Evolutionary conservation across 1,140 invertebrate genomes (phyloP), one percentile per base, ranked within the genome.

Genomic region (Leptopilina boulardi): DNA sequence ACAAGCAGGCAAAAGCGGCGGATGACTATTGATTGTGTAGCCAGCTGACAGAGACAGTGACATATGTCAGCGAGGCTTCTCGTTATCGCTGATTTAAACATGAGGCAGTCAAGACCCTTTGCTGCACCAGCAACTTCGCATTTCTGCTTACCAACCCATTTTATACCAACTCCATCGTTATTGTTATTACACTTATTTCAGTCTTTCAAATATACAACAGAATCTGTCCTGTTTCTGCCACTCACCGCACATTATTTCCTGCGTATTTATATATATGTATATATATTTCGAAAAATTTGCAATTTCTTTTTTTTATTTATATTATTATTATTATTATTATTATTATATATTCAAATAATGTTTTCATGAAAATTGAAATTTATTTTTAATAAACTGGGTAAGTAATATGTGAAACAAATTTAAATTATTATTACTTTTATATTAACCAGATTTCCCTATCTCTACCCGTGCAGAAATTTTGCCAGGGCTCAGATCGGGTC

Each of bases 1-100:
- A 75, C 81, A 77, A 77, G 84, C 82, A 82, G 77, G 83, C 80
- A 51, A 51, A 5, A 51, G 13, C 47, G 47, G 47, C 47, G 47
- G 47, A 51, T 51, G 83, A 84, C 76, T 85, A 89, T 89, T 88
- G 88, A 89, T 89, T 89, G 86, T 83, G 88, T 89, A 90, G 89
- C 88, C 86, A 88, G 88, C 89, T 91, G 90, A 90, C 89, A 90
- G 88, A 88, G 89, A 90, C 90, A 90, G 89, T 91, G 89, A 91
- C 90, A 91, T 90, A 90, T 91, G 90, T 91, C 90, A 90, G 87
- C 86, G 87, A 85, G 87, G 89, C 88, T 90, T 88, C 88, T 91
- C 89, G 89, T 91, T 91, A 91, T 91, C 89, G 90, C 89, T 90
- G 90, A 91, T 91, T 91, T 91, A 91, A 91, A 91, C 90, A 91